Base-by-base conservation (phyloP, 2,888 invertebrate genomes). In the Baronia brevicornis region DNA sequence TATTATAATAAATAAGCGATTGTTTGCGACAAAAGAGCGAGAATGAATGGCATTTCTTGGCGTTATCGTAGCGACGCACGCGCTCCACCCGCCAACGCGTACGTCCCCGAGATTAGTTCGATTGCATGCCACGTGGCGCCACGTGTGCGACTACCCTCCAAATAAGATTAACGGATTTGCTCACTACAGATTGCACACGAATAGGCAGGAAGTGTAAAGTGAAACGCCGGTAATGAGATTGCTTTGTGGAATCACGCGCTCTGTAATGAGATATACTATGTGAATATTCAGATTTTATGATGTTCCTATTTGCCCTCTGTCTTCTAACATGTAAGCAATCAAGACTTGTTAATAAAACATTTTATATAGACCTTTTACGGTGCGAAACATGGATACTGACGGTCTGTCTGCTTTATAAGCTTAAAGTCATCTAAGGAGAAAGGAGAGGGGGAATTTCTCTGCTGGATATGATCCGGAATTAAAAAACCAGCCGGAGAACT, bases 161-260 rank as follows among this genome's bases (percentile, higher is more conserved):
- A 80, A 82, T 75, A 67, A 84, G 82, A 84, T 84, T 84, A 84
- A 72, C 79, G 79, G 84, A 84, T 84, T 82, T 82, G 75, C 77
- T 73, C 79, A 80, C 82, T 82, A 80, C 84, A 80, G 79, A 84
- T 82, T 84, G 82, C 78, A 82, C 82, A 79, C 74, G 74, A 82
- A 79, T 79, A 62, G 60, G 62, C 79, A 77, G 82, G 82, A 84
- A 80, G 82, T 82, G 82, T 78, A 79, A 82, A 84, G 79, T 84
- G 82, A 82, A 82, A 80, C 79, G 68, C 56, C 62, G 69, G 75
- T 79, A 79, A 80, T 78, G 74, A 79, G 72, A 68, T 67, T 64
- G 58, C 68, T 69, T 74, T 75, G 71, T 75, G 72, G 74, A 61
- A 53, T 61, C 58, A 62, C 56, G 44, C 33, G 22, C 33, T 39